These are phyloP conservation scores for Sphaerophoria taeniata DNA, from an alignment of 2,888 invertebrate genomes.

Conservation along the genomic window DNA sequence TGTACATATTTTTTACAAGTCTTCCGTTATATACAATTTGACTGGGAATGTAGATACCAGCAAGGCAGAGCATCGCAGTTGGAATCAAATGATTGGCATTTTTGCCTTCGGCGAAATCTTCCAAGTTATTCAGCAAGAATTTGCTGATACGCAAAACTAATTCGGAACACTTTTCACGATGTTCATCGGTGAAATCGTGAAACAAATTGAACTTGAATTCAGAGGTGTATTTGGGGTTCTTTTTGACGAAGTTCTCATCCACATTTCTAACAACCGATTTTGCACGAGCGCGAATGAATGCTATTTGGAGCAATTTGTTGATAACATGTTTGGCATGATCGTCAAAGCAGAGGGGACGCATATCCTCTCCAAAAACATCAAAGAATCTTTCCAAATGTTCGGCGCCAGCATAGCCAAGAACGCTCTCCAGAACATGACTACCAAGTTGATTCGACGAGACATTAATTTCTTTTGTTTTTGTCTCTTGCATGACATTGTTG, in stretches of 20 bases:
- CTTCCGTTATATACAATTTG: slow-evolving; percentile 83
- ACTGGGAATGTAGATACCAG: slow-evolving; percentile 86
- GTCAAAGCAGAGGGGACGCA: slow-evolving; percentile 89
- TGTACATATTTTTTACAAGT: slow-evolving; percentile 79
- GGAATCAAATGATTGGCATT: slow-evolving; percentile 91
- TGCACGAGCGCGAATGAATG: slow-evolving; percentile 79
- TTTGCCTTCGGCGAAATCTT: slow-evolving; percentile 91
- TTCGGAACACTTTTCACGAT: slow-evolving; percentile 85
- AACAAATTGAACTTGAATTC: slow-evolving; percentile 80
- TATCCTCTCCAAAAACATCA: slow-evolving; percentile 85
- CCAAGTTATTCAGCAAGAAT: slow-evolving; percentile 92
- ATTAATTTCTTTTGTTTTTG: slow-evolving; percentile 88
- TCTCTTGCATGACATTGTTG: slow-evolving; percentile 90
- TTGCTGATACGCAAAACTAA: slow-evolving; percentile 89
- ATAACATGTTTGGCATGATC: slow-evolving; percentile 91
- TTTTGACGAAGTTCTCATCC: slow-evolving; percentile 77
- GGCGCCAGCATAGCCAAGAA: slow-evolving; percentile 87
- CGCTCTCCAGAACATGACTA: slow-evolving; percentile 89
- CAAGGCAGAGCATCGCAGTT: slow-evolving; percentile 87
- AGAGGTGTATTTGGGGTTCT: slow-evolving; percentile 76
- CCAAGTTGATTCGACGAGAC: slow-evolving; percentile 91
- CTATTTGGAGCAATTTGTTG: slow-evolving; percentile 85
- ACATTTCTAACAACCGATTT: background rate
- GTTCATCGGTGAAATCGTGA: slow-evolving; percentile 82
- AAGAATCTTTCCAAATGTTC: slow-evolving; percentile 87